A percentile compares a stretch with the other conserved stretches of the same genome.
Conservation (phyloP, 64 coral and sea anemone species). For the Actinia tenebrosa region DNA sequence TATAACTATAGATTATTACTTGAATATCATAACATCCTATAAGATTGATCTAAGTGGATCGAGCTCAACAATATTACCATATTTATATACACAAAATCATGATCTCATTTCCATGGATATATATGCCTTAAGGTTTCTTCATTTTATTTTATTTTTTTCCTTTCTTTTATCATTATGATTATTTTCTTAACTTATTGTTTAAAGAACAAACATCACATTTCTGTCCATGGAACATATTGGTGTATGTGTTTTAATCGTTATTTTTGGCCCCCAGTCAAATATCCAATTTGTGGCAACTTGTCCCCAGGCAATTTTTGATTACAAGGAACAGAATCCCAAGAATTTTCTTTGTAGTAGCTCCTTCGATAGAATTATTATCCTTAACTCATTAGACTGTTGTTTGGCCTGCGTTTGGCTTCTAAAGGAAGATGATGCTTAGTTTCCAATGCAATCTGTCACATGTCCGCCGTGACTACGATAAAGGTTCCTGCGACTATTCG, state of each 20-base stretch:
- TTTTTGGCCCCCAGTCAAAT: slow-evolving; percentile 10
- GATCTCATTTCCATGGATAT: not conserved
- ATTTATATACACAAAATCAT: not conserved
- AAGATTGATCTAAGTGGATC: not conserved
- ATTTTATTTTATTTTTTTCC: not conserved
- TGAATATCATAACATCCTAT: not conserved
- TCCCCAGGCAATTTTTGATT: slow-evolving; percentile 4
- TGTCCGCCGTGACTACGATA: slow-evolving; percentile 38
- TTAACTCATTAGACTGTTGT: not conserved
- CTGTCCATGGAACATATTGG: not conserved
- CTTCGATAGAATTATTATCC: not conserved
- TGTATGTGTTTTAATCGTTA: not conserved
- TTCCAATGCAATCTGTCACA: slow-evolving; percentile 18
- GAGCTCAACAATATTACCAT: not conserved
- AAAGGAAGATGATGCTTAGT: not conserved
- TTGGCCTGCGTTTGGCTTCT: not conserved
- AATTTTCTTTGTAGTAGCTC: not conserved
- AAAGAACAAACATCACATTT: not conserved
- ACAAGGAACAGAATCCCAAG: not conserved
- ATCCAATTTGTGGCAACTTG: not conserved
- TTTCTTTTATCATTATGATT: not conserved
- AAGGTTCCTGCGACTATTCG: slow-evolving; percentile 31
- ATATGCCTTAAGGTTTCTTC: not conserved
- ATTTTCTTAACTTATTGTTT: slow-evolving; percentile 1
- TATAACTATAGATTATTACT: not conserved